Evolutionary conservation across 2,888 invertebrate genomes (phyloP).

Genomic region (Cyaniris semiargus): DNA sequence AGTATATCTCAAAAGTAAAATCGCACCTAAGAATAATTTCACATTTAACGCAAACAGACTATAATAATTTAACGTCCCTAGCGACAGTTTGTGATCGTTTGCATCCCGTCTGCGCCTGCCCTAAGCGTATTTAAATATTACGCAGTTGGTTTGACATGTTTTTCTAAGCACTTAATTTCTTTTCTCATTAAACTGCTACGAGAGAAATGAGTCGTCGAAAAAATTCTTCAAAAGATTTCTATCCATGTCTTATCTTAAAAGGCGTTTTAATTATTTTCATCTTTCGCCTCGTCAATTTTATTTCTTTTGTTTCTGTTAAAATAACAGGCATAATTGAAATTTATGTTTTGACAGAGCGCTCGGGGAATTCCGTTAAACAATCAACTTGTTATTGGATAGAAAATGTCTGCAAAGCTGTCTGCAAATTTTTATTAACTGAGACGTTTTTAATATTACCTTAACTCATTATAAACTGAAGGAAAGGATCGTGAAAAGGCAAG

Average conservation of each 20-base stretch:
- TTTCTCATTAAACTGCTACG: slow-evolving; percentile 12
- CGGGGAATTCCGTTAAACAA: neutral
- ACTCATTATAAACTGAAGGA: neutral
- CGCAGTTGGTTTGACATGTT: slow-evolving; percentile 13
- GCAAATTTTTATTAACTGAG: neutral
- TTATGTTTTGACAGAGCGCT: slow-evolving; percentile 15
- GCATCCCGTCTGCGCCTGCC: neutral
- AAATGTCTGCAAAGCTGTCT: neutral
- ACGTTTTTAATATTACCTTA: neutral
- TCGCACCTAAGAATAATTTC: no score
- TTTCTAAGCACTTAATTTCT: slow-evolving; percentile 11
- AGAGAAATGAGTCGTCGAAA: slow-evolving; percentile 2
- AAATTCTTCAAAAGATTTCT: neutral
- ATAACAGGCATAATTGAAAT: slow-evolving; percentile 29
- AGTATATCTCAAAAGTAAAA: no score
- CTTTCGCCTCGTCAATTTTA: slow-evolving; percentile 24
- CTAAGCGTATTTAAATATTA: neutral
- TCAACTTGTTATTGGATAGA: neutral
- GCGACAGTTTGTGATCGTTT: neutral
- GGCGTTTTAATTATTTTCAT: slow-evolving; percentile 27
- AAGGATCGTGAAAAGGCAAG: neutral
- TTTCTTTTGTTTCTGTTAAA: slow-evolving; percentile 28
- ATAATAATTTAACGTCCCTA: no score
- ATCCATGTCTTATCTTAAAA: slow-evolving; percentile 18
- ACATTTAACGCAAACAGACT: no score